Evolutionary conservation across 2,888 invertebrate genomes (phyloP).

Genomic region (Drosophila barbarae): DNA sequence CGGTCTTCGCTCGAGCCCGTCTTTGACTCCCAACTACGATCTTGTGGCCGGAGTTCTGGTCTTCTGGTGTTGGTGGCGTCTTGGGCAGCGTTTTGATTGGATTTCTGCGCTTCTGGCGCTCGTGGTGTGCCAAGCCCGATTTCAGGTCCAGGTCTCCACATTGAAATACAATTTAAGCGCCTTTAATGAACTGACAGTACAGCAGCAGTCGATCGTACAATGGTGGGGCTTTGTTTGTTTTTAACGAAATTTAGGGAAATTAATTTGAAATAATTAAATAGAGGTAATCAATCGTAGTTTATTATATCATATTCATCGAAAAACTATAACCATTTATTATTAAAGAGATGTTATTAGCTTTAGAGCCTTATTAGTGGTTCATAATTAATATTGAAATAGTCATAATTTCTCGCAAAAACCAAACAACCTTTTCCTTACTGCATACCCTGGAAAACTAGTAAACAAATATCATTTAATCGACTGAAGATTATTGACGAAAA

Average conservation of each 20-base stretch:
- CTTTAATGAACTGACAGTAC: conserved; percentile 61
- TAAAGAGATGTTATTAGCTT: background rate
- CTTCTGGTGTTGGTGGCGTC: conserved; percentile 36
- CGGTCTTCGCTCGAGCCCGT: background rate
- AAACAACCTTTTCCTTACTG: background rate
- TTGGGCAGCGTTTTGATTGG: conserved; percentile 67
- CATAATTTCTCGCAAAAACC: background rate
- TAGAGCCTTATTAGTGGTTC: background rate
- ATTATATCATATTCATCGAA: background rate
- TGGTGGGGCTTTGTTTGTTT: background rate
- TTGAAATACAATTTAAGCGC: conserved; percentile 71
- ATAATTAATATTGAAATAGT: background rate
- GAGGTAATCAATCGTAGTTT: background rate
- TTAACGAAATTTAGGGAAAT: background rate
- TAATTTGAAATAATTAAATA: background rate
- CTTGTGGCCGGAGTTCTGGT: conserved; percentile 13
- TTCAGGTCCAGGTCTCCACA: conserved; percentile 46
- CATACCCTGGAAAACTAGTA: background rate
- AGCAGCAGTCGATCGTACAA: conserved; percentile 7
- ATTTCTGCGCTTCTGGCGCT: conserved; percentile 72
- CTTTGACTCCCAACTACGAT: conserved; percentile 9
- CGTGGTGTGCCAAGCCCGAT: conserved; percentile 20
- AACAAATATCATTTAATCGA: conserved; percentile 1
- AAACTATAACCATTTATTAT: too few species aligned
- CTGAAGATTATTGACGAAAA: background rate